A percentile compares a stretch with the other conserved stretches of the same genome.
Evolutionary conservation across 1,140 invertebrate genomes (phyloP).

Genomic region (Musca domestica): DNA sequence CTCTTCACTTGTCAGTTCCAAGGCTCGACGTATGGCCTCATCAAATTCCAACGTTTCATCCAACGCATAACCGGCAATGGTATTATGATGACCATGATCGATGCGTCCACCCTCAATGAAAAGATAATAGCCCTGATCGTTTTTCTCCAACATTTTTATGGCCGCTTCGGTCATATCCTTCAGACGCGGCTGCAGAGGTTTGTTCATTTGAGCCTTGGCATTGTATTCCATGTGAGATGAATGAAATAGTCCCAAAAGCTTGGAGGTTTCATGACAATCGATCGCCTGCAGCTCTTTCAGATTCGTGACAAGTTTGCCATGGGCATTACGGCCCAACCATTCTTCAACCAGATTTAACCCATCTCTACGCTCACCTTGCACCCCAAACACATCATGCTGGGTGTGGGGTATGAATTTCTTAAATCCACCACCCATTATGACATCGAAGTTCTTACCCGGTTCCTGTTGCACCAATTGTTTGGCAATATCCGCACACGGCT

Average conservation of each 20-base stretch:
- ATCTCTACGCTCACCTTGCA: slow-evolving; percentile 57
- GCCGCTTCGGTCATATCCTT: slow-evolving; percentile 74
- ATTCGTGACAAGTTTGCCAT: slow-evolving; percentile 63
- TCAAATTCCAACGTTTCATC: slow-evolving; percentile 68
- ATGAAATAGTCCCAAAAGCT: slow-evolving; percentile 57
- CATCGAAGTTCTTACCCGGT: slow-evolving; percentile 60
- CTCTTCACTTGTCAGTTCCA: slow-evolving; percentile 58
- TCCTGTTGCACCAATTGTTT: slow-evolving; percentile 66
- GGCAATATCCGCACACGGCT: slow-evolving; percentile 58
- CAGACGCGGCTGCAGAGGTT: slow-evolving; percentile 63
- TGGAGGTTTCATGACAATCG: slow-evolving; percentile 37
- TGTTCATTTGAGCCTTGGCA: slow-evolving; percentile 59
- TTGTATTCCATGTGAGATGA: slow-evolving; percentile 57
- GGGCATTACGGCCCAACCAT: slow-evolving; percentile 51
- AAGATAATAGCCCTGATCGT: slow-evolving; percentile 64
- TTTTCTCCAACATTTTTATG: slow-evolving; percentile 66
- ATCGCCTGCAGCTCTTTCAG: slow-evolving; percentile 55
- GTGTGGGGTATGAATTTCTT: slow-evolving; percentile 59
- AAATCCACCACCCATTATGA: slow-evolving; percentile 69
- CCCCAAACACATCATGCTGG: slow-evolving; percentile 55
- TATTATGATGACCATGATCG: slow-evolving; percentile 71
- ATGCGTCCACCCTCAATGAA: slow-evolving; percentile 69
- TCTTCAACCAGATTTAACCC: slow-evolving; percentile 56
- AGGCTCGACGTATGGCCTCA: slow-evolving; percentile 64
- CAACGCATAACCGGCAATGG: slow-evolving; percentile 61